A percentile compares a stretch with the other conserved stretches of the same genome.
These are phyloP conservation scores for Agapornis canus DNA, from an alignment of 2,797 vertebrate species.

Conservation along the genomic window DNA sequence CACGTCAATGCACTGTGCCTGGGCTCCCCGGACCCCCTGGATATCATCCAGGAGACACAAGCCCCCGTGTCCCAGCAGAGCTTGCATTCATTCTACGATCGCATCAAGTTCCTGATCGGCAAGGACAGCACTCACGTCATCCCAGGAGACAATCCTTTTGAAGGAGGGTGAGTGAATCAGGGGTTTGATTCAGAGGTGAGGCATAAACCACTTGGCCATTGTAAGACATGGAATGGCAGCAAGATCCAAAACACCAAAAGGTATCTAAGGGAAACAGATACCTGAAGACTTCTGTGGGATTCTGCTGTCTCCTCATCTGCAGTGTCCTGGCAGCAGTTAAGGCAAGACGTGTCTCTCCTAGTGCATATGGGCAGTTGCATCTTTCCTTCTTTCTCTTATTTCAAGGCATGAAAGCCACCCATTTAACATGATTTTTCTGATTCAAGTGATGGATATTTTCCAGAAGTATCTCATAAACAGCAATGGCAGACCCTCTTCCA, in stretches of 20 bases:
- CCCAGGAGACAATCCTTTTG: constrained; percentile 91
- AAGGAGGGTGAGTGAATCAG: constrained; percentile 86
- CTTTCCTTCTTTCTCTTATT: neutral
- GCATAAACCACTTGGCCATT: neutral
- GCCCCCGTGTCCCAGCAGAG: constrained; percentile 84
- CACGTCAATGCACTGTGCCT: constrained; percentile 88
- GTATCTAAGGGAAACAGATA: neutral
- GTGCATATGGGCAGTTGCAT: fast-evolving
- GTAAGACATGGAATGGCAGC: neutral
- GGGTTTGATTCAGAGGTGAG: neutral
- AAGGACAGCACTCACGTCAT: constrained; percentile 93
- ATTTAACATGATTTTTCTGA: neutral
- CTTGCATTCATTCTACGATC: constrained; percentile 92
- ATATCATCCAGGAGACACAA: constrained; percentile 96
- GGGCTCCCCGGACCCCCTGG: constrained; percentile 94
- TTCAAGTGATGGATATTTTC: neutral
- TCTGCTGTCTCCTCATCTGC: constrained; percentile 30
- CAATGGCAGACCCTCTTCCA: neutral
- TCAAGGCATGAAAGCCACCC: neutral
- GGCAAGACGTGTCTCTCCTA: neutral
- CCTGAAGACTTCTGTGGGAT: constrained; percentile 65
- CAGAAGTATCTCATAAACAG: neutral
- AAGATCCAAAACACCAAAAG: neutral
- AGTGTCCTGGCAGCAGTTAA: neutral
- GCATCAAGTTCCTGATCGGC: constrained; percentile 93